A percentile compares a stretch with the other conserved stretches of the same genome.
Evolutionary conservation across 2,888 invertebrate genomes (phyloP).

Genomic region (Endomychus coccineus): DNA sequence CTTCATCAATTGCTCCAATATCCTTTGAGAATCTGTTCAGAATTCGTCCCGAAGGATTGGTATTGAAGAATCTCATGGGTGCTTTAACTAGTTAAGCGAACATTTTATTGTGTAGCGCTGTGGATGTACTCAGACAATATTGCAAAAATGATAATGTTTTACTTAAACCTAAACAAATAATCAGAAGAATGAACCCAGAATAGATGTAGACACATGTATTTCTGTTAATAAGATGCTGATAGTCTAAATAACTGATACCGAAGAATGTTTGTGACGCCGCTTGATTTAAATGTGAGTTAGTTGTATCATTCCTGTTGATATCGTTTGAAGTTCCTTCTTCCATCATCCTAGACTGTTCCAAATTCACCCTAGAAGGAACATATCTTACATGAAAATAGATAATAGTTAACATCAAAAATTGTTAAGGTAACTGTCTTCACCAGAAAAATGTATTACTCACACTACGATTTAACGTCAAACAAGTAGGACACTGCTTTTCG

Average conservation of each 20-base stretch:
- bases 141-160: conserved; percentile 45
- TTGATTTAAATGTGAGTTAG: no score
- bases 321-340: background rate
- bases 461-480: background rate
- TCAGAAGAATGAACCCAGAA: conserved; percentile 17
- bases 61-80: conserved; percentile 59
- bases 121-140: conserved; percentile 46
- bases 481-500: no score
- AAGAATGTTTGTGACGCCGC: no score
- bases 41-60: conserved; percentile 53
- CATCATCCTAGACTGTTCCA: conserved; percentile 13
- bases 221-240: background rate
- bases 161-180: conserved; percentile 38
- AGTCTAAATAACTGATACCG: no score
- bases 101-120: conserved; percentile 47
- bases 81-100: conserved; percentile 48
- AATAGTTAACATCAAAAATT: no score
- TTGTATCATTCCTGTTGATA: background rate
- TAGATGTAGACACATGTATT: conserved; percentile 2
- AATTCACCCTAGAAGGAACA: conserved; percentile 25
- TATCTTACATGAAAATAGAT: no score
- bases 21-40: conserved; percentile 64
- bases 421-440: no score
- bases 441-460: background rate
- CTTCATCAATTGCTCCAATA: conserved; percentile 50